phyloP scores from a whole-genome alignment of 2,888 invertebrate species.

The Drosophila parthenogenetica region DNA sequence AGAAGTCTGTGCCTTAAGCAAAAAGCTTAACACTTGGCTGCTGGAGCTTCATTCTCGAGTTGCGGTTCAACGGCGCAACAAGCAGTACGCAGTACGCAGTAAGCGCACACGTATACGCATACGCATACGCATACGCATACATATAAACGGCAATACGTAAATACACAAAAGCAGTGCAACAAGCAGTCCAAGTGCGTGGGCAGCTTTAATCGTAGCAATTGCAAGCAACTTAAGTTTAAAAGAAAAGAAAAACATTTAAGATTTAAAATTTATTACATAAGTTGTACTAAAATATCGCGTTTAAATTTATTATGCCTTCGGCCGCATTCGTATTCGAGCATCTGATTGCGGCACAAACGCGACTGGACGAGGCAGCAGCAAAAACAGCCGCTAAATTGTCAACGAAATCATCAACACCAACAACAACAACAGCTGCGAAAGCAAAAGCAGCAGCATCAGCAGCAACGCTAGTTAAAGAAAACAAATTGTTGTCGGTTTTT shows the following conservation, averaged over 20 bases:
- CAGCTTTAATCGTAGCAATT: conserved; percentile 16
- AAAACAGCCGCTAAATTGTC: conserved; percentile 28
- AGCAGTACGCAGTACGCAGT: conserved; percentile 13
- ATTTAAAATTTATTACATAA: conserved; percentile 15
- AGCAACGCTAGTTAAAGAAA: conserved; percentile 51
- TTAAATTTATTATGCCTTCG: conserved; percentile 83
- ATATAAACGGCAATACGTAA: conserved; percentile 8
- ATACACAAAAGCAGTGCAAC: conserved; percentile 51
- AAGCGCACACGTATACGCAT: conserved; percentile 1
- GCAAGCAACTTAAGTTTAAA: background rate
- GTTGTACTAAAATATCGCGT: conserved; percentile 23
- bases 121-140: background rate
- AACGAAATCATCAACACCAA: conserved; percentile 18
- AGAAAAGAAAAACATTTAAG: too few relatives aligned
- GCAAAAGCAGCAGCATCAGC: too few relatives aligned
- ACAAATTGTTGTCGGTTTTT: conserved; percentile 67
- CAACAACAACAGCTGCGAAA: conserved; percentile 7
- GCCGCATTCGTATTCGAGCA: conserved; percentile 83
- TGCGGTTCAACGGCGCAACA: conserved; percentile 66
- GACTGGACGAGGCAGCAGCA: conserved; percentile 63
- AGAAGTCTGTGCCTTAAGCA: conserved; percentile 54
- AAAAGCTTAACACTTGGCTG: conserved; percentile 75
- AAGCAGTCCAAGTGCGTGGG: conserved; percentile 57
- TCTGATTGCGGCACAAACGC: conserved; percentile 81
- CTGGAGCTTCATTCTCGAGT: conserved; percentile 74